Evolutionary conservation across 2,113 vertebrate genomes (phyloP), one percentile per base, ranked within the genome.

Genomic region (Actenoides lindsayi): DNA sequence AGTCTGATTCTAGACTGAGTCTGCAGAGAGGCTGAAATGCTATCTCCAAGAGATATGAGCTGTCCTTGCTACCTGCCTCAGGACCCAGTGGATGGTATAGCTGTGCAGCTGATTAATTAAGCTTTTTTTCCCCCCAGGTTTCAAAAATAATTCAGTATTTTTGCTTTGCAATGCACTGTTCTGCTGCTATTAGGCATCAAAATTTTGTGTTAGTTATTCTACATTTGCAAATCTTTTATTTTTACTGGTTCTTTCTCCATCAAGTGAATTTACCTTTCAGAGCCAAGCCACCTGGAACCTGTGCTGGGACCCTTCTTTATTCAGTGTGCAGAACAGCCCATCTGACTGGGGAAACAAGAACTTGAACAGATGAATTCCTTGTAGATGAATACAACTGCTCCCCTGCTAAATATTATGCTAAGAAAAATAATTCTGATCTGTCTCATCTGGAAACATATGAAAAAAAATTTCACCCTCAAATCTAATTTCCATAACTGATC

Each of bases 101-200:
- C 42, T 39, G 21, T 76, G 24, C 30, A 83, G 30, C 16, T 76
- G 35, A 83, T 48, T 51, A 88, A 65, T 64, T 73, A 67, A 16
- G 2, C 1, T 8, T 68, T 83, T 35, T 4, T 4, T 2, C 0
- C 0, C 0, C 11, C 16, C 8, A 48, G 11, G 5, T 85, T 91
- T 91, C 33, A 53, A 56, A 74, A 51, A 51, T 0, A 67, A 39
- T 59, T 88, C 50, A 33, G 5, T 6, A 44, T 28, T 83, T 89
- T 54, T 83, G 6, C 11, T 33, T 62, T 35, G 7, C 6, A 63
- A 46, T 23, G 33, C 39, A 42, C 7, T 56, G 11, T 88, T 82
- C 60, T 79, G 8, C 16, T 48, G 11, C 5, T 12, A 11, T 64
- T 42, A 64, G 9, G 4, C 17, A 39, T 37, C 8, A 59, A 21